These are phyloP conservation scores for Tiaroga cobitis DNA, from an alignment of 2,797 vertebrate species.

Conservation along the genomic window DNA sequence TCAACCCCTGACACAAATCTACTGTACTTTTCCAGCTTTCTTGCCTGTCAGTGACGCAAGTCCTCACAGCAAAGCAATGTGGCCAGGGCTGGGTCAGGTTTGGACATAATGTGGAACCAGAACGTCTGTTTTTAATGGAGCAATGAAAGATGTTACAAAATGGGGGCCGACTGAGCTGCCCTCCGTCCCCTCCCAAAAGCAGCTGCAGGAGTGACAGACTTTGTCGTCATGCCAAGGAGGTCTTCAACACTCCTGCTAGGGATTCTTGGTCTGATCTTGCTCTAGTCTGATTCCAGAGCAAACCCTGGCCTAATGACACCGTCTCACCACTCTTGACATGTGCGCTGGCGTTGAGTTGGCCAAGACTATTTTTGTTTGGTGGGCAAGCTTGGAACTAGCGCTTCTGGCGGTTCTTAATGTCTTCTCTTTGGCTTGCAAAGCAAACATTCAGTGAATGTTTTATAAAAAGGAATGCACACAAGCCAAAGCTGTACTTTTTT, in stretches of 20 bases:
- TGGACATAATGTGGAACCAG: conserved; percentile 31
- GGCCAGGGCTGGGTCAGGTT: conserved; percentile 25
- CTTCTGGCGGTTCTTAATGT: conserved; percentile 1
- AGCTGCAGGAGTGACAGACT: conserved; percentile 48
- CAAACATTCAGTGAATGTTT: conserved; percentile 9
- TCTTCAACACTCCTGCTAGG: neutral
- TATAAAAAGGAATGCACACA: conserved; percentile 11
- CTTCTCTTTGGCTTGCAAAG: conserved; percentile 10
- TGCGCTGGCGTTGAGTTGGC: neutral
- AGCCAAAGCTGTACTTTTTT: neutral
- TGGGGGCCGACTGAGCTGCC: conserved; percentile 28
- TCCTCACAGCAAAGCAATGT: conserved; percentile 10
- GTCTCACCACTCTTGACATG: conserved; percentile 29
- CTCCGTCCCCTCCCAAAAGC: conserved; percentile 47
- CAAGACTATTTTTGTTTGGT: conserved; percentile 39
- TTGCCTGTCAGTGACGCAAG: conserved; percentile 28
- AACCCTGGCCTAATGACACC: conserved; percentile 32
- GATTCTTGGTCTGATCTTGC: conserved; percentile 19
- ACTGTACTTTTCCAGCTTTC: conserved; percentile 42
- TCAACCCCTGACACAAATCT: conserved; percentile 48
- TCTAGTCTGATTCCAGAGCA: conserved; percentile 37
- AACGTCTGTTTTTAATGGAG: conserved; percentile 58
- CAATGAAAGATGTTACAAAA: conserved; percentile 53
- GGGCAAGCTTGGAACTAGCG: conserved; percentile 4
- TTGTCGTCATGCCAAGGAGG: conserved; percentile 23